Evolutionary conservation across 2,113 vertebrate species (phyloP).

Genomic region (Tauraco erythrolophus): DNA sequence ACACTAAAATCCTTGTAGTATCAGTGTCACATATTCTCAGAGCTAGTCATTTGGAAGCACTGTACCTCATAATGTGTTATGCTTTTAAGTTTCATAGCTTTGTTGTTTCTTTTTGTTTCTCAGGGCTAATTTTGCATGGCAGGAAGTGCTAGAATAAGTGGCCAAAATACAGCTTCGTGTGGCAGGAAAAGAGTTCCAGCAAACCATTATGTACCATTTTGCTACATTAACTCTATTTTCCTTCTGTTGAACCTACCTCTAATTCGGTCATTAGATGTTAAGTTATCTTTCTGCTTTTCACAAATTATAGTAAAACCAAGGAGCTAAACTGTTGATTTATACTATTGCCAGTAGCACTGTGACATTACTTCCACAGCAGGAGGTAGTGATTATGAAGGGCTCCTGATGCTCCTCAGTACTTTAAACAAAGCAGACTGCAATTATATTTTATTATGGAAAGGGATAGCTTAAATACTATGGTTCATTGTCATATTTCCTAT

Average conservation of each 20-base stretch:
- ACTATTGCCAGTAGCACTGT: neutral
- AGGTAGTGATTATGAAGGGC: neutral
- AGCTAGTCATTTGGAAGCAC: neutral
- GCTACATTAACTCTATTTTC: neutral
- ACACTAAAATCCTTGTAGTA: neutral
- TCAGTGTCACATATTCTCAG: neutral
- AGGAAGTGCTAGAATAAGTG: neutral
- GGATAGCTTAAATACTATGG: neutral
- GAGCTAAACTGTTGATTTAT: conserved; percentile 1
- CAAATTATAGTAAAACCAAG: conserved; percentile 14
- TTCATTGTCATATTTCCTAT: neutral
- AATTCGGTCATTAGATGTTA: neutral
- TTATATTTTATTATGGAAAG: neutral
- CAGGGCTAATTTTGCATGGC: neutral
- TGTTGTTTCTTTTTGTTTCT: neutral
- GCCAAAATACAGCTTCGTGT: neutral
- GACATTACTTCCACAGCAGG: neutral
- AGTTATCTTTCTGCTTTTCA: neutral
- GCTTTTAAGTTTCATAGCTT: neutral
- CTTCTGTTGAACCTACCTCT: neutral
- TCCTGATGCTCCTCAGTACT: conserved; percentile 2
- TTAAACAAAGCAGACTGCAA: neutral
- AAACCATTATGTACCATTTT: neutral
- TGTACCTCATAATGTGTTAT: neutral
- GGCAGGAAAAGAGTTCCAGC: neutral